phyloP scores from a whole-genome alignment of 2,888 invertebrate species.

The Nomada goodeniana region DNA sequence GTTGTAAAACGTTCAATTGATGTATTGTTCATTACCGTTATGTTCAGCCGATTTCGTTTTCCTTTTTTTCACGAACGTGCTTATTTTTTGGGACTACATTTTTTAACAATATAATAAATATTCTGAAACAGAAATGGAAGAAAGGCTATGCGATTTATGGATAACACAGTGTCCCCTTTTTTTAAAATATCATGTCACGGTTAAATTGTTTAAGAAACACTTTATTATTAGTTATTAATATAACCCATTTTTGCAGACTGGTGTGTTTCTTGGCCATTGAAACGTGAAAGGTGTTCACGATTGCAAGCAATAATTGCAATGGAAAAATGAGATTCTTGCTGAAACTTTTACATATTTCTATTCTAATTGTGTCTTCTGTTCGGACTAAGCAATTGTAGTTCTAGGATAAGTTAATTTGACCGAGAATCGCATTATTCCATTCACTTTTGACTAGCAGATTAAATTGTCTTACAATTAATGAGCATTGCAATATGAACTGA shows the following conservation, averaged over 20 bases:
- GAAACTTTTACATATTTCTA: background rate
- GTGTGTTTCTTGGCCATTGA: conserved; percentile 24
- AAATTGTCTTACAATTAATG: background rate
- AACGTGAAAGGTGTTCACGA: conserved; percentile 35
- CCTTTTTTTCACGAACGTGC: too few species aligned
- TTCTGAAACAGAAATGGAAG: too few species aligned
- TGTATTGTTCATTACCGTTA: too few species aligned
- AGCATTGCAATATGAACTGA: background rate
- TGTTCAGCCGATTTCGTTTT: too few species aligned
- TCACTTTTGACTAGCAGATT: background rate
- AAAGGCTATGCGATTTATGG: too few species aligned
- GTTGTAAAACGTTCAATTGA: background rate
- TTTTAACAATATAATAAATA: too few species aligned
- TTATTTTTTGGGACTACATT: too few species aligned
- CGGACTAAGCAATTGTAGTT: background rate
- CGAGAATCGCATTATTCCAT: background rate
- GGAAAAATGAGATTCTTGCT: background rate
- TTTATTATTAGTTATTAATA: background rate
- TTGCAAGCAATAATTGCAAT: background rate
- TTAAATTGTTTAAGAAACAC: background rate
- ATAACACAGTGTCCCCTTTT: too few species aligned
- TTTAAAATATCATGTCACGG: background rate
- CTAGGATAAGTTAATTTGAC: conserved; percentile 4
- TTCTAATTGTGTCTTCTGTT: background rate
- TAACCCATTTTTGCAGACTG: background rate